Evolutionary conservation across 2,797 vertebrate genomes (phyloP), one percentile per base, ranked within the genome.

Genomic region (Syngnathus acus): DNA sequence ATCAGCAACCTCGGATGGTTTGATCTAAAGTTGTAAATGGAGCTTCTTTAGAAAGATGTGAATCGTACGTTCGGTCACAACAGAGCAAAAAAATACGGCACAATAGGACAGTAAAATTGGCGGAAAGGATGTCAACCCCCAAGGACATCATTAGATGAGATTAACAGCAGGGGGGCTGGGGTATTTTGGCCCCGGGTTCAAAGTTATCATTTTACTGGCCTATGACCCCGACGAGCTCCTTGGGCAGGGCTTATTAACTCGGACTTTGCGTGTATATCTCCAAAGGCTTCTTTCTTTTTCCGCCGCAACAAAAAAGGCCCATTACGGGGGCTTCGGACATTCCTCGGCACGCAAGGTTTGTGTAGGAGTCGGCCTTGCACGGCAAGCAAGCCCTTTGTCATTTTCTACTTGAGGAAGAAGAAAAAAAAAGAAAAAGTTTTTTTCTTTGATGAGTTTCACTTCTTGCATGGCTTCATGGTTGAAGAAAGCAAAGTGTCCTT

Each of bases 101-200:
- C 65, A 59, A 63, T 60, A 54, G 71, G 67, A 65, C 78, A 69
- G 48, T 67, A 55, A 51, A 57, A 68, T 62, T 51, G 55, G 53
- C 45, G 62, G 67, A 54, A 67, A 68, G 60, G 63, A 68, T 60
- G 68, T 69, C 66, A 68, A 72, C 74, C 77, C 40, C 51, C 38
- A 9, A 69, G 68, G 71, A 85, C 71, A 63, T 83, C 69, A 74
- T 81, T 78, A 84, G 66, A 76, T 64, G 21, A 77, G 78, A 83
- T 83, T 68, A 84, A 73, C 67, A 67, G 71, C 74, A 80, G 62
- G 69, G 67, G 66, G 59, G 79, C 64, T 0, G 53, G 75, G 9
- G 72, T 72, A 68, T 72, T 81, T 76, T 72, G 70, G 73, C 68
- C 71, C n/a, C 7, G 66, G 62, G 65, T 74, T 79, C 68, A 72